Evolutionary conservation across 2,113 vertebrate genomes (phyloP), one percentile per base, ranked within the genome.

Genomic region (Cochlearius cochlearius): DNA sequence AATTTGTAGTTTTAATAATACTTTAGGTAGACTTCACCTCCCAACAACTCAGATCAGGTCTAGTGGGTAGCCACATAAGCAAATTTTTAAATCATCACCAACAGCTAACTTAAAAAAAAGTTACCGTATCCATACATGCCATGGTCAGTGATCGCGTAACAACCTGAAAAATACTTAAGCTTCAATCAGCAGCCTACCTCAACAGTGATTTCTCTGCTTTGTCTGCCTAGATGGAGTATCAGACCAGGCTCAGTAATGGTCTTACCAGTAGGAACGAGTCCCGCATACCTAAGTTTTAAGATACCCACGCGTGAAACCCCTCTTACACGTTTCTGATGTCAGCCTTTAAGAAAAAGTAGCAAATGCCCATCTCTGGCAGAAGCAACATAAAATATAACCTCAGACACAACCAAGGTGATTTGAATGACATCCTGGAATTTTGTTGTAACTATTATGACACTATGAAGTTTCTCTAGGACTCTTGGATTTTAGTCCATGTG

Each of bases 291-390:
- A 1, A 66, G 27, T 34, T 62, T 53, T 74, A 71, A 50, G 13
- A 80, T 0, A 50, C 3, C 17, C 52, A 75, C 0, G 1, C 0
- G 2, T 30, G 16, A 84, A 73, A 8, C 2, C 7, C n/a, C 53
- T 43, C 52, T 56, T 25, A 68, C 4, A 49, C 6, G 4, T 41
- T 60, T 64, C 39, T 69, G 34, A 38, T 4, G 13, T 10, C 5
- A 77, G 21, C 15, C 45, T 53, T 73, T 16, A 30, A 18, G 11
- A 52, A 72, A 91, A 52, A 2, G 5, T 17, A 64, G 20, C 45
- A 89, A 52, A 86, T 30, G 7, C 6, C 7, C 23, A 64, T 22
- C 34, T 80, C 66, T 43, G 34, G 36, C 38, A 92, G 47, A 68
- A 72, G 20, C 23, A 72, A 76, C 11, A 21, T 11, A 79, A 88